Base-by-base conservation (phyloP, 2,888 invertebrate genomes). In the Mechanitis mazaeus region DNA sequence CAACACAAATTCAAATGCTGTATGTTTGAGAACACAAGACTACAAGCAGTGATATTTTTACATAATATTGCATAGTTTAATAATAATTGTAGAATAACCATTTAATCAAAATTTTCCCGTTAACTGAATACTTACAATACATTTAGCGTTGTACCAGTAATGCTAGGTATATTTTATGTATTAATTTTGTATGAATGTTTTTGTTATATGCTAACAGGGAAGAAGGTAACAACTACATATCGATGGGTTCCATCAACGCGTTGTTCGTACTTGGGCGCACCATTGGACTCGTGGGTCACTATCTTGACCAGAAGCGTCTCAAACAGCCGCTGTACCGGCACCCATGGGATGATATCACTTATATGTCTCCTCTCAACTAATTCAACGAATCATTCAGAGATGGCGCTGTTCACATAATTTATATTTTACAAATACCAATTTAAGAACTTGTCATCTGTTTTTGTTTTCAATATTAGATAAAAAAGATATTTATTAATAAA, bases 301-400 rank as follows among this genome's bases (percentile, higher is more conserved):
- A 95, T 84, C 94, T 99, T 92, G 99, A 99, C 89, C 99, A 99
- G 91, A 98, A 97, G 91, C 92, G 99, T 69, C 93, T 99, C 88
- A 99, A 99, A 81, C 99, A 99, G 90, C 99, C 99, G 6, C 92
- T 99, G 3, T 99, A 99, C 90, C 95, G 99, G 73, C 99, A 99
- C 88, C 99, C 99, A 0, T 99, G 99, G 99, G 99, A 99, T 82
- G 99, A 99, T 83, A 99, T 99, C 89, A 90, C 91, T 45, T 91
- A 91, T 69, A 90, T 91, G 90, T 86, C 89, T 2, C 90, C 90
- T 0, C 71, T 84, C 46, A 82, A 87, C 75, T 90, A 80, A 75
- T 58, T 42, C 53, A 6, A 50, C 33, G 33, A 54, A 54, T 33
- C 7, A 20, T 33, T n/a, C 53, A 33, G 47, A 58, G 61, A 50